phyloP scores from a whole-genome alignment of 2,888 invertebrate species.

The Sicus ferrugineus region DNA sequence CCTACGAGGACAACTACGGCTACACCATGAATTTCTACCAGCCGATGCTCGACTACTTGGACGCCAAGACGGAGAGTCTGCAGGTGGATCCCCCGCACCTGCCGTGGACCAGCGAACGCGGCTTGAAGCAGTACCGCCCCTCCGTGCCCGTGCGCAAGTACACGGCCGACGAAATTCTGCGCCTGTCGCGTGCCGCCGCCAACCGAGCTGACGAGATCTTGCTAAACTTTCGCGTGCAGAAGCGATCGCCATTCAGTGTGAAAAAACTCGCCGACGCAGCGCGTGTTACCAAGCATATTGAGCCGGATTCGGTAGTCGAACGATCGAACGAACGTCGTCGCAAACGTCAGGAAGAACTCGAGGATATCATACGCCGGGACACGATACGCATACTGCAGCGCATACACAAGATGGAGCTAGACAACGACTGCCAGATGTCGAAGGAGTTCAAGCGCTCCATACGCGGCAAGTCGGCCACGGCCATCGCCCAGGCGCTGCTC shows the following conservation, averaged over 20 bases:
- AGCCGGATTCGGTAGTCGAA: conserved; percentile 65
- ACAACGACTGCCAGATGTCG: conserved; percentile 65
- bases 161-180: conserved; percentile 72
- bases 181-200: conserved; percentile 73
- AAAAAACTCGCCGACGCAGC: conserved; percentile 68
- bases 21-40: conserved; percentile 86
- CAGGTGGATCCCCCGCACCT: conserved; percentile 69
- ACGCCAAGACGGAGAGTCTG: conserved; percentile 69
- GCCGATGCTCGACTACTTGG: conserved; percentile 86
- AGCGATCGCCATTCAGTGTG: conserved; percentile 66
- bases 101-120: conserved; percentile 77
- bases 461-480: conserved; percentile 78
- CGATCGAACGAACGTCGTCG: conserved; percentile 63
- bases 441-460: conserved; percentile 67
- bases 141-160: conserved; percentile 73
- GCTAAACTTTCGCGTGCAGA: conserved; percentile 61
- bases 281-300: conserved; percentile 65
- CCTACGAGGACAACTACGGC: conserved; percentile 84
- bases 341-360: conserved; percentile 67
- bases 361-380: conserved; percentile 67
- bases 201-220: conserved; percentile 75
- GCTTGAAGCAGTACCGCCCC: conserved; percentile 73
- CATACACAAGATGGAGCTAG: conserved; percentile 66
- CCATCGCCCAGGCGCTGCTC: conserved; percentile 74
- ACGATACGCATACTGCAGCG: conserved; percentile 58